Conservation (phyloP, 2,797 vertebrate genomes). For the Chloroceryle amazona region DNA sequence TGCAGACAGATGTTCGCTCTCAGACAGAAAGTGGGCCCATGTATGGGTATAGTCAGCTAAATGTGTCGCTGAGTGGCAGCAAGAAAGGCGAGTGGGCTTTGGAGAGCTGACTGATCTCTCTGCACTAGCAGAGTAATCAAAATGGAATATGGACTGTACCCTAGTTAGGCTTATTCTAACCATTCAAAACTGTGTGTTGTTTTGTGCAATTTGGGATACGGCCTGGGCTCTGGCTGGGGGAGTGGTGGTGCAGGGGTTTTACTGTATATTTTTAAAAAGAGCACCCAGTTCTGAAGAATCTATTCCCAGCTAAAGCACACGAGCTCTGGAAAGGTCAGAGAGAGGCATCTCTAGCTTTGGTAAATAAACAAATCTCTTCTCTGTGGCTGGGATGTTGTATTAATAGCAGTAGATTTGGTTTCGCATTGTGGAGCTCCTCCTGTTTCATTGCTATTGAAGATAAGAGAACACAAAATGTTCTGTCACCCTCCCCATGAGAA, state of each 20-base stretch:
- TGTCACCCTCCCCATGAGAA: conserved; percentile 62
- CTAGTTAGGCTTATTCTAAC: background rate
- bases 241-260: background rate
- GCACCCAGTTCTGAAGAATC: conserved; percentile 46
- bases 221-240: background rate
- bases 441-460: conserved; percentile 72
- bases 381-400: conserved; percentile 77
- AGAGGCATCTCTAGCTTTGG: conserved; percentile 77
- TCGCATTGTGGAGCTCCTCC: conserved; percentile 80
- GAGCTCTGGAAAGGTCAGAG: conserved; percentile 66
- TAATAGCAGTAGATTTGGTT: conserved; percentile 85
- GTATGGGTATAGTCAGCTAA: conserved; percentile 29
- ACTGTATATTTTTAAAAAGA: conserved; percentile 55
- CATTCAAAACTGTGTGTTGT: background rate
- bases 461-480: conserved; percentile 82
- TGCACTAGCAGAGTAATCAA: background rate
- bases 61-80: background rate
- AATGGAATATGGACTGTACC: conserved; percentile 6
- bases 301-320: conserved; percentile 62
- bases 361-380: conserved; percentile 80
- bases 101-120: background rate
- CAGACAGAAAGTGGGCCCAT: conserved; percentile 24
- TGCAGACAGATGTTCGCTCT: conserved; percentile 9
- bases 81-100: background rate
- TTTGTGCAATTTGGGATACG: background rate